Conservation (phyloP, 2,113 vertebrate species). For the Damaliscus lunatus region DNA sequence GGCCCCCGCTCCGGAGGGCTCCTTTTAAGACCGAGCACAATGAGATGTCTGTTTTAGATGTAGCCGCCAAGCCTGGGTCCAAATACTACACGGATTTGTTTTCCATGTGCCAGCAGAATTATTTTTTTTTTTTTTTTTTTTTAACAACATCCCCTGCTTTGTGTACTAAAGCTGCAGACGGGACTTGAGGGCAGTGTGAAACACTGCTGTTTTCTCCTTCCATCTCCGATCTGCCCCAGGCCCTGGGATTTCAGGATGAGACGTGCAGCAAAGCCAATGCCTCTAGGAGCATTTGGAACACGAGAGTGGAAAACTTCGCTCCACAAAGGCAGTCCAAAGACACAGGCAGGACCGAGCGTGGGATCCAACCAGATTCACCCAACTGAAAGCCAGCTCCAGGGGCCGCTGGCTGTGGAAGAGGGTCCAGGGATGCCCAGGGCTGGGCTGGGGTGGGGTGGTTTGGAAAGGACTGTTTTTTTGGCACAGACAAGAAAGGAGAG, state of each 20-base stretch:
- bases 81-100: background rate
- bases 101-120: background rate
- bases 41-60: conserved; percentile 59
- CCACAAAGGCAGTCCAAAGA: background rate
- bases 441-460: background rate
- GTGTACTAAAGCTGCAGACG: background rate
- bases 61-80: background rate
- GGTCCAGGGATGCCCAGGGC: no score
- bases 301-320: background rate
- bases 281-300: background rate
- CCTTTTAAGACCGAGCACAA: conserved; percentile 49
- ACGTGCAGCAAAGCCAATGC: background rate
- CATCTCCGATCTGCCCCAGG: background rate
- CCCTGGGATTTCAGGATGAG: background rate
- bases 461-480: background rate
- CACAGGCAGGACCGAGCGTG: background rate
- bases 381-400: background rate
- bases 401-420: background rate
- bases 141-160: background rate
- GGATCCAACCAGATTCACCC: no score
- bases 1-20: background rate
- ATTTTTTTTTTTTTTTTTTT: background rate
- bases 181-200: background rate
- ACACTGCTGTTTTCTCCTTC: background rate
- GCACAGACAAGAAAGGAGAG: background rate